Conservation (phyloP, 2,888 invertebrate genomes). For the Ypsolopha sequella region DNA sequence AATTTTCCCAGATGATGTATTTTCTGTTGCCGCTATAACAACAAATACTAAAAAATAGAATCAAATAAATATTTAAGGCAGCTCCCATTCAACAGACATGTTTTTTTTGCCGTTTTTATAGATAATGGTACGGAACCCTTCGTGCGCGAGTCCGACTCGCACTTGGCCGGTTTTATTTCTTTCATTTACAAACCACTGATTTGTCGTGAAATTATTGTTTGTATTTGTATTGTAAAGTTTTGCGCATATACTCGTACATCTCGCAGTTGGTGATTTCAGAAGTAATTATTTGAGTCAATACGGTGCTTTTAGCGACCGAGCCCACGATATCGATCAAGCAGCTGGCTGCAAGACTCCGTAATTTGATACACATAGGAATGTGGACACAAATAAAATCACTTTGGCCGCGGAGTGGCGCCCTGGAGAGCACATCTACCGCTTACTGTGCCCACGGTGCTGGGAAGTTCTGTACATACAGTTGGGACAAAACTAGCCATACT, state of each 20-base stretch:
- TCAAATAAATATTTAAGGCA: too few species aligned
- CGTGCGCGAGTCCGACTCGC: too few species aligned
- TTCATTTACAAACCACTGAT: too few species aligned
- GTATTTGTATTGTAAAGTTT: background rate
- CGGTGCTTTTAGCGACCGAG: conserved; percentile 44
- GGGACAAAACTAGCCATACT: too few species aligned
- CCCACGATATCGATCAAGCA: conserved; percentile 57
- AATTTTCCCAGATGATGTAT: too few species aligned
- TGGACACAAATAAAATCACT: conserved; percentile 71
- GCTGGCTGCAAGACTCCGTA: conserved; percentile 54
- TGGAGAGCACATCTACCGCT: conserved; percentile 52
- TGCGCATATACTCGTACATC: background rate
- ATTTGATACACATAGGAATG: conserved; percentile 68
- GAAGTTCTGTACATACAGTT: too few species aligned
- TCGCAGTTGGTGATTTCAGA: background rate
- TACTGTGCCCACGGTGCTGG: conserved; percentile 15
- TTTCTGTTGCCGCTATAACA: too few species aligned
- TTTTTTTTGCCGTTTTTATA: too few species aligned
- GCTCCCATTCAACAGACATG: too few species aligned
- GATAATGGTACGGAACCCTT: too few species aligned
- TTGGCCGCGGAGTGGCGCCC: conserved; percentile 60
- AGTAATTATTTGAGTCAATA: conserved; percentile 20
- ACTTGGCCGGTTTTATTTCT: too few species aligned
- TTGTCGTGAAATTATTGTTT: background rate
- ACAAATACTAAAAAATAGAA: too few species aligned